A percentile compares a stretch with the other conserved stretches of the same genome.
phyloP scores from a whole-genome alignment of 1,140 invertebrate species.

The Cherax destructor region DNA sequence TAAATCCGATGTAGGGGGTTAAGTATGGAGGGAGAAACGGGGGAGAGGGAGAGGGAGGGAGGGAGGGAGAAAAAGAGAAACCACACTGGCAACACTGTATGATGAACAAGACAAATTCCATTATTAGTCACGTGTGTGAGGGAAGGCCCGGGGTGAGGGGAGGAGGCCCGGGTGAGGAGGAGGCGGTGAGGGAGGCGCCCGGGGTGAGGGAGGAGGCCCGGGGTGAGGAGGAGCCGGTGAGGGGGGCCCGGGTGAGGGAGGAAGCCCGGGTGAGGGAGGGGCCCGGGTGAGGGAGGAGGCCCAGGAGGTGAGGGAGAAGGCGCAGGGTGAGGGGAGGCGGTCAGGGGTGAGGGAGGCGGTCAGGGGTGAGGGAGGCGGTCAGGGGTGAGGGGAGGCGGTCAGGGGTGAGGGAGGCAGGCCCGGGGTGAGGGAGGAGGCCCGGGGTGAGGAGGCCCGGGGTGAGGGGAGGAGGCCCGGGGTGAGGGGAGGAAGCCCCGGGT shows the following conservation, averaged over 20 bases:
- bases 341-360: no score
- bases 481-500: neutral
- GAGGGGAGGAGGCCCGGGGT: no score
- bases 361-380: no score
- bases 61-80: neutral
- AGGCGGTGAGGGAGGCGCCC: neutral
- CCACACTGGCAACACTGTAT: neutral
- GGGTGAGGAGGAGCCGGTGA: neutral
- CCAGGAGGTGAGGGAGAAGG: no score
- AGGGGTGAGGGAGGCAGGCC: no score
- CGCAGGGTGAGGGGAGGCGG: no score
- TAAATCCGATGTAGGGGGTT: neutral
- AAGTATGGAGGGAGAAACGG: no score
- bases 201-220: neutral
- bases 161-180: neutral
- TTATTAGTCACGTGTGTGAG: conserved; percentile 5
- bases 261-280: neutral
- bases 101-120: conserved; percentile 17
- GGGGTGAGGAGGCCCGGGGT: no score
- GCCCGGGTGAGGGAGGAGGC: neutral
- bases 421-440: no score
- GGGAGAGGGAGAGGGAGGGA: no score
- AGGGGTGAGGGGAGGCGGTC: no score
- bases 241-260: no score
- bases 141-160: neutral